A percentile compares a stretch with the other conserved stretches of the same genome.
Evolutionary conservation across 2,888 invertebrate genomes (phyloP).

Genomic region (Busseola fusca): DNA sequence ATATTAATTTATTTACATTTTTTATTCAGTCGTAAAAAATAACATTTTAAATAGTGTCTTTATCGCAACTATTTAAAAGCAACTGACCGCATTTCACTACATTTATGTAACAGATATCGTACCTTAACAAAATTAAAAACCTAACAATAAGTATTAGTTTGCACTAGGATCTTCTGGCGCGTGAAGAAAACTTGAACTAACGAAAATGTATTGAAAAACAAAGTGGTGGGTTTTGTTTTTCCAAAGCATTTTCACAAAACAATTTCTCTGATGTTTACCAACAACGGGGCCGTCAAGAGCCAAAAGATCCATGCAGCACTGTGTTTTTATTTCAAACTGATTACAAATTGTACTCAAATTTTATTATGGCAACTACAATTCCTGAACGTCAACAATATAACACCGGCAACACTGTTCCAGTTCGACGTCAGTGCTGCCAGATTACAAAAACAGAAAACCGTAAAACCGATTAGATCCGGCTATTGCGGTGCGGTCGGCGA

Average conservation of each 20-base stretch:
- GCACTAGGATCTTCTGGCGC: not conserved
- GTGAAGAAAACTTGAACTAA: not conserved
- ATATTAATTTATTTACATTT: slow-evolving; percentile 78
- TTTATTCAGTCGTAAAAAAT: slow-evolving; percentile 77
- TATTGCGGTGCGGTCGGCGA: slow-evolving; percentile 76
- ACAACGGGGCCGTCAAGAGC: not conserved
- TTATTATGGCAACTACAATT: slow-evolving; percentile 46
- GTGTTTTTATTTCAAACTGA: slow-evolving; percentile 9
- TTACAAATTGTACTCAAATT: slow-evolving; percentile 40
- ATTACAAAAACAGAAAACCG: slow-evolving; percentile 40
- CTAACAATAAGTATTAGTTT: not conserved
- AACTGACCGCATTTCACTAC: slow-evolving; percentile 44
- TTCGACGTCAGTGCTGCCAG: slow-evolving; percentile 33
- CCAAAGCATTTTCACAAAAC: not conserved
- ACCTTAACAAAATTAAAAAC: not conserved
- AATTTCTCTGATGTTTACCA: not conserved
- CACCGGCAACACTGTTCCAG: slow-evolving; percentile 6
- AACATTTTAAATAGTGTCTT: slow-evolving; percentile 57
- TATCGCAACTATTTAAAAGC: slow-evolving; percentile 43
- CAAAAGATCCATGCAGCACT: not conserved
- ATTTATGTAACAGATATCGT: not conserved
- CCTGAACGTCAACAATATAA: slow-evolving; percentile 23
- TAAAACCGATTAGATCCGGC: slow-evolving; percentile 63
- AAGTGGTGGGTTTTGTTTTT: not conserved
- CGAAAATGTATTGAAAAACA: not conserved